These are phyloP conservation scores for Aphis gossypii DNA, from an alignment of 1,140 invertebrate species.

Conservation along the genomic window DNA sequence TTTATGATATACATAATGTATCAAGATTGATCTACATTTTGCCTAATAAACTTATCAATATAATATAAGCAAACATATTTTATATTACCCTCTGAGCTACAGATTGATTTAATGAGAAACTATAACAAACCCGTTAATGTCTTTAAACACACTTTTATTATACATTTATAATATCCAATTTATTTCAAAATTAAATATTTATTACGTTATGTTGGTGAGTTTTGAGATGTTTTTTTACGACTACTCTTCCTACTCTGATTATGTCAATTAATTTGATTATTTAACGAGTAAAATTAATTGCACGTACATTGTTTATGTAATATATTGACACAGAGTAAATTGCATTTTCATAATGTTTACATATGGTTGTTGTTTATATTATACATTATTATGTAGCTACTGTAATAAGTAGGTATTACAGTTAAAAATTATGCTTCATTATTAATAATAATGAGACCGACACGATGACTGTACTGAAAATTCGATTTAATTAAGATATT, in stretches of 20 bases:
- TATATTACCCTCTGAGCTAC: not conserved
- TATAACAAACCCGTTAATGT: not conserved
- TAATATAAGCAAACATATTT: not conserved
- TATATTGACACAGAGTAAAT: not conserved
- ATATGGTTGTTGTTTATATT: not conserved
- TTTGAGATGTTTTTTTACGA: not conserved
- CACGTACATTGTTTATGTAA: not conserved
- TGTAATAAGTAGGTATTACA: not conserved
- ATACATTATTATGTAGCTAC: not conserved
- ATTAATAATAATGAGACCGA: not conserved
- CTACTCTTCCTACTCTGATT: not conserved
- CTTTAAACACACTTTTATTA: not conserved
- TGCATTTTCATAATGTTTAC: not conserved
- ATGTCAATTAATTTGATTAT: constrained; percentile 8
- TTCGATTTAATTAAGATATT: not conserved
- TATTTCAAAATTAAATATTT: not conserved
- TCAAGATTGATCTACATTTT: not conserved
- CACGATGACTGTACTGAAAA: not conserved
- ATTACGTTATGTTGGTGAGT: not conserved
- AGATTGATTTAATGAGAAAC: not conserved
- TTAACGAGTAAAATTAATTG: not conserved
- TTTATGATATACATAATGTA: not conserved
- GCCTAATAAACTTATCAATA: not conserved
- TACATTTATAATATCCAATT: not conserved
- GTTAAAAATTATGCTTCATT: constrained; percentile 8